Base-by-base conservation (phyloP, 2,113 vertebrate species). In the Centropus unirufus region DNA sequence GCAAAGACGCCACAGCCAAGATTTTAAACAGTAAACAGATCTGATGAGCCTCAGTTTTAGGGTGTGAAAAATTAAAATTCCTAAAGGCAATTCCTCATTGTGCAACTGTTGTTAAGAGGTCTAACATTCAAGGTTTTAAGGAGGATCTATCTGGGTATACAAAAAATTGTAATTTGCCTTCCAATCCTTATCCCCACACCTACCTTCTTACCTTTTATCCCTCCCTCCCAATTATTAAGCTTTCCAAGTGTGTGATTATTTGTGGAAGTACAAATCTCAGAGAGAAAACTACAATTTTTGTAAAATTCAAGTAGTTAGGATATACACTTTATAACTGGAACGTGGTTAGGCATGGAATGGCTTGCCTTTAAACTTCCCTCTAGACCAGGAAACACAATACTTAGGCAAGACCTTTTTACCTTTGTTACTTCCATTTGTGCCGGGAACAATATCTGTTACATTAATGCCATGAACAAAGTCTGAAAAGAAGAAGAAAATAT, bases 381-480 rank as follows among this genome's bases (percentile, higher is more conserved):
- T 26, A 54, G 54, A 87, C 36, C 8, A 46, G 8, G 26, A 75
- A 89, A 82, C 12, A 85, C 6, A 55, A 32, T 8, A 63, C 12
- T 21, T 36, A 36, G 36, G 36, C 36, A 2, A 0, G 22, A 23
- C 11, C 11, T 85, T 93, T 98, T 97, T 96, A 99, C 99, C 99
- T 98, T 83, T 98, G n/a, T 98, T 97, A 82, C 98, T 98, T 81
- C 98, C 98, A 69, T 99, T 99, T 12, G 98, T 99, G 73, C 98
- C 98, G 91, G 98, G 98, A 49, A 98, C 94, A 66, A 97, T 85
- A 70, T 99, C 98, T n/a, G 99, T 98, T 59, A 98, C 77, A 87
- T 96, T 99, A 95, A 99, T 92, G 79, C 98, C 96, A 96, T 99
- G 97, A 94, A 97, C 97, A 69, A 98, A 98, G 96, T 99, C 99